Percentiles rank a stretch among this genome's conserved stretches.
Conservation (phyloP, 2,888 invertebrate species). For the Latheticus oryzae region DNA sequence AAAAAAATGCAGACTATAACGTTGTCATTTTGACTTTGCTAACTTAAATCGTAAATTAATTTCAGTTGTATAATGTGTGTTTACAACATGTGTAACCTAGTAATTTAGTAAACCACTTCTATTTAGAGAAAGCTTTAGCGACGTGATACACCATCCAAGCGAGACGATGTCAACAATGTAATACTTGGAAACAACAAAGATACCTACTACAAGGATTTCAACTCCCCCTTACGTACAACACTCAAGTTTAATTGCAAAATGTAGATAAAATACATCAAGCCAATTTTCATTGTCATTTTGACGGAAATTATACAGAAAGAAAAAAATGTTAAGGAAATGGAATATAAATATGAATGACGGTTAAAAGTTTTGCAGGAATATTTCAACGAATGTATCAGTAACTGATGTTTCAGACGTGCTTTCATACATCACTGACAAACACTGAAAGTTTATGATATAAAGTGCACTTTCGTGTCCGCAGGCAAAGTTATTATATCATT, state of each 20-base stretch:
- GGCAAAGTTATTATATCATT: too few species aligned
- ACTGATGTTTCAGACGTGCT: slow-evolving; percentile 35
- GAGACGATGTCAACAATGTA: slow-evolving; percentile 42
- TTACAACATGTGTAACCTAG: slow-evolving; percentile 39
- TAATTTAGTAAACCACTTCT: slow-evolving; percentile 40
- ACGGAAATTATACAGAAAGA: not conserved
- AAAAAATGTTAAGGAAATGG: slow-evolving; percentile 1
- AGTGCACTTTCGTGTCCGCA: slow-evolving; percentile 34
- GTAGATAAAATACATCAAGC: slow-evolving; percentile 13
- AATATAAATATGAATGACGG: slow-evolving; percentile 13
- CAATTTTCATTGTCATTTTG: slow-evolving; percentile 14
- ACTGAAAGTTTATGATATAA: slow-evolving; percentile 32
- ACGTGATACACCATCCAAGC: slow-evolving; percentile 35
- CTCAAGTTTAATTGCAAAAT: slow-evolving; percentile 29
- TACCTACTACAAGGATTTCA: slow-evolving; percentile 37
- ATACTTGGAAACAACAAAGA: slow-evolving; percentile 41
- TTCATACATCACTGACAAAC: slow-evolving; percentile 39
- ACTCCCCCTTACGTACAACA: slow-evolving; percentile 29
- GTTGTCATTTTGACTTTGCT: too few species aligned
- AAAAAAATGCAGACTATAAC: slow-evolving; percentile 15
- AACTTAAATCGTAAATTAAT: slow-evolving; percentile 39
- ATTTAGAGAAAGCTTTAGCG: slow-evolving; percentile 39
- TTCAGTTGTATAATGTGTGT: slow-evolving; percentile 28
- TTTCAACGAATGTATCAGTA: slow-evolving; percentile 26
- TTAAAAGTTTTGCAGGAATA: slow-evolving; percentile 20